phyloP scores from a whole-genome alignment of 2,113 vertebrate species.

The Trachemys scripta region DNA sequence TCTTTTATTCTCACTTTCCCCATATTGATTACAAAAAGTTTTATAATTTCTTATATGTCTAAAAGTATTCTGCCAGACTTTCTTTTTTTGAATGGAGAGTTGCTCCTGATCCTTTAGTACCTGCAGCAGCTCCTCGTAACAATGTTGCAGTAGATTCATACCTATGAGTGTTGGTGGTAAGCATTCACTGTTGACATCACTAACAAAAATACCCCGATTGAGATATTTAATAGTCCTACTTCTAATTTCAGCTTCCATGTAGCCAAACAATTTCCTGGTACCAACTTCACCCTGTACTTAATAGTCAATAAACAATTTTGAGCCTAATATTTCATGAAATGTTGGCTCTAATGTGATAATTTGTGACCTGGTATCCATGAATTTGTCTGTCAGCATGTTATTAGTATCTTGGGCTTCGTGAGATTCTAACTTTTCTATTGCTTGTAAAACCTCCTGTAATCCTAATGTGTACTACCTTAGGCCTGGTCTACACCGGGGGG shows the following conservation, averaged over 20 bases:
- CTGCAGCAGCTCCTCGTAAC: background rate
- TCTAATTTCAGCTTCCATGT: background rate
- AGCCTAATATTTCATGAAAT: background rate
- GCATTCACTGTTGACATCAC: background rate
- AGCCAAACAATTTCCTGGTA: background rate
- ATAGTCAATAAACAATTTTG: background rate
- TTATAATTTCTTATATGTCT: background rate
- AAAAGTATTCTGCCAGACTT: background rate
- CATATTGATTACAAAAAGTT: background rate
- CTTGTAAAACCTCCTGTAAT: background rate
- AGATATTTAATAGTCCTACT: background rate
- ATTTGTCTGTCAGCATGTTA: background rate
- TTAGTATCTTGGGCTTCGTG: background rate
- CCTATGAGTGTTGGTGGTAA: background rate
- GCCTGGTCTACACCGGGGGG: too few relatives aligned
- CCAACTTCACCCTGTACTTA: background rate
- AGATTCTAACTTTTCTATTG: background rate
- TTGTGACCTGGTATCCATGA: background rate
- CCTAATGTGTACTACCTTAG: background rate
- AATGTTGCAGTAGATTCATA: background rate
- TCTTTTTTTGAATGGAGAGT: background rate
- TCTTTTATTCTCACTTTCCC: background rate
- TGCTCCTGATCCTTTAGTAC: background rate
- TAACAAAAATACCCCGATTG: background rate
- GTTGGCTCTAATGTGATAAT: background rate